These are phyloP conservation scores for Ericerus pela DNA, from an alignment of 1,140 invertebrate species.

Conservation along the genomic window DNA sequence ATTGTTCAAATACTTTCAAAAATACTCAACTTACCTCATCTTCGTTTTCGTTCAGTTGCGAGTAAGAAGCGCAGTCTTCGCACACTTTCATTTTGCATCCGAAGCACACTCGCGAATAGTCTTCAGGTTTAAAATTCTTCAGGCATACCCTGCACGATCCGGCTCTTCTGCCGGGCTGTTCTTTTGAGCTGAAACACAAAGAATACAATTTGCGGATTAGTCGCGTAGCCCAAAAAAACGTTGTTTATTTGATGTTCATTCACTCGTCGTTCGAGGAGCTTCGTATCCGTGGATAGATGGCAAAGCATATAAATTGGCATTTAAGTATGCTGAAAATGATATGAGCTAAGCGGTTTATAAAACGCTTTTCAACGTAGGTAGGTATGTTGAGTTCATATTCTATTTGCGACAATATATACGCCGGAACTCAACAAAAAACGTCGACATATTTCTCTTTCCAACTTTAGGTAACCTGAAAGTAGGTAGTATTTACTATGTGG, in stretches of 20 bases:
- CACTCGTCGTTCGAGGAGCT: neutral
- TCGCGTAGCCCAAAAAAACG: neutral
- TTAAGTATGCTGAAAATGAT: too few relatives aligned
- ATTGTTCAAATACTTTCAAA: too few relatives aligned
- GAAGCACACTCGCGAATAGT: slow-evolving; percentile 65
- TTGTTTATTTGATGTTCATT: neutral
- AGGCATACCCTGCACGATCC: slow-evolving; percentile 71
- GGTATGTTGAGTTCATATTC: too few relatives aligned
- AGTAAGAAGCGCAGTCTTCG: slow-evolving; percentile 81
- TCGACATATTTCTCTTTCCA: too few relatives aligned
- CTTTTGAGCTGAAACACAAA: neutral
- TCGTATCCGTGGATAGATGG: too few relatives aligned
- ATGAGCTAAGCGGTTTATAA: too few relatives aligned
- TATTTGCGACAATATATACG: too few relatives aligned
- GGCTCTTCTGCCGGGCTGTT: slow-evolving; percentile 49
- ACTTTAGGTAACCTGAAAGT: too few relatives aligned
- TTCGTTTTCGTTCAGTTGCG: slow-evolving; percentile 60
- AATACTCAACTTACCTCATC: slow-evolving; percentile 45
- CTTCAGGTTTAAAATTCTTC: slow-evolving; percentile 70
- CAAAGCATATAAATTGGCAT: too few relatives aligned
- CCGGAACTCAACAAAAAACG: too few relatives aligned
- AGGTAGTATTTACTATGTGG: too few relatives aligned
- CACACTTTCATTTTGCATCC: slow-evolving; percentile 78
- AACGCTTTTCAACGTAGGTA: too few relatives aligned
- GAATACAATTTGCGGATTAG: neutral